Evolutionary conservation across 2,797 vertebrate genomes (phyloP), one percentile per base, ranked within the genome.

Genomic region (Anguilla megastoma): DNA sequence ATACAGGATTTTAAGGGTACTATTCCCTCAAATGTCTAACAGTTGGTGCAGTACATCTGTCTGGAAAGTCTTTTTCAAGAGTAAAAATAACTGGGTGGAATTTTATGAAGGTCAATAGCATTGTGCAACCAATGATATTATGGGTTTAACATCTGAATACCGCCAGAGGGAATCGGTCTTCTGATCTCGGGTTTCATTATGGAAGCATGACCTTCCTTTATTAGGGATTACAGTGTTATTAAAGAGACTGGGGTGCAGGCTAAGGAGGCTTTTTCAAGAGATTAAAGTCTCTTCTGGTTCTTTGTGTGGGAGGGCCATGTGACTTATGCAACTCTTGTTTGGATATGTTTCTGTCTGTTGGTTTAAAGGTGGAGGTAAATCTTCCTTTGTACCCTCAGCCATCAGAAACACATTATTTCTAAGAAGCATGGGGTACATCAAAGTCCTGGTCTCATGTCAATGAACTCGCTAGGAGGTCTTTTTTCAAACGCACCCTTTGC

Each of bases 291-390:
- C 63, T 69, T n/a, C 63, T 69, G 24, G 21, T 69, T 5, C n/a
- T 69, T 1, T 27, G n/a, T 69, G 63, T 69, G 24, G 63, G 63
- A 27, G 63, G 60, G 63, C 63, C n/a, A 7, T 71, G 69, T 33
- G 27, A 71, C 27, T 71, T 71, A 71, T 71, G 69, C 9, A 71
- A 30, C 69, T 82, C 21, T 45, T 18, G 45, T 82, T 82, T 82
- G 79, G 45, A 48, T 82, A n/a, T 48, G 3, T 48, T 82, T 82
- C 16, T 24, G 79, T 16, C 41, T 21, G 36, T 45, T 27, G 41
- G 79, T 82, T 82, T 41, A 82, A 82, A 82, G 79, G 41, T 50
- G 45, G 45, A 82, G 79, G 41, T 82, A 82, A 82, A 82, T 45
- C 79, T 6, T 24, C 41, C 45, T 82, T 82, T 66, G 33, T 36